Conservation (phyloP, 2,888 invertebrate genomes). For the Epirrhoe alternata region DNA sequence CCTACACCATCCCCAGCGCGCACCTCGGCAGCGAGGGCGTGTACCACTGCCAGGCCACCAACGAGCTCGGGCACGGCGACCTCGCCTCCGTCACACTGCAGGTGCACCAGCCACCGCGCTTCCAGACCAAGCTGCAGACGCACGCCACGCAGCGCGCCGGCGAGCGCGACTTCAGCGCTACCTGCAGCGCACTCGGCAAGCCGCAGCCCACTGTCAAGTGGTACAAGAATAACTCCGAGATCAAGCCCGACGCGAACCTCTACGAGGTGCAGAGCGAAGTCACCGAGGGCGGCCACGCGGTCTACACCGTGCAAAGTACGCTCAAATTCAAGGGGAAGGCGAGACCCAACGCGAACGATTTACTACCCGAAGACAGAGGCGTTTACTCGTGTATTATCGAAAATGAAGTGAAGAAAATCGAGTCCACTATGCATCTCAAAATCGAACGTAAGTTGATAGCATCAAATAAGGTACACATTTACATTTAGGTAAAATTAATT, state of each 20-base stretch:
- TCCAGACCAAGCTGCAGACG: constrained; percentile 92
- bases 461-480: neutral
- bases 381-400: constrained; percentile 94
- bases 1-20: constrained; percentile 93
- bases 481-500: neutral
- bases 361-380: constrained; percentile 93
- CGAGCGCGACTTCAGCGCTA: constrained; percentile 91
- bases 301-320: constrained; percentile 93
- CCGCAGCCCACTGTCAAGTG: constrained; percentile 93
- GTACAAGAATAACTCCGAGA: constrained; percentile 93
- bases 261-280: constrained; percentile 93
- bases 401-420: constrained; percentile 94
- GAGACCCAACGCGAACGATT: constrained; percentile 90
- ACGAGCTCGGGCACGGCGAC: constrained; percentile 94
- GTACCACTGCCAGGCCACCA: constrained; percentile 95
- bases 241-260: constrained; percentile 90
- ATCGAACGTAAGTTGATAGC: constrained; percentile 90
- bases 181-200: constrained; percentile 95
- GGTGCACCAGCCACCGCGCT: constrained; percentile 95
- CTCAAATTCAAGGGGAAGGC: constrained; percentile 92
- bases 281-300: constrained; percentile 91
- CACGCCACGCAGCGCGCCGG: constrained; percentile 92
- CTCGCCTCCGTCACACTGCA: constrained; percentile 93
- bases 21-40: constrained; percentile 94
- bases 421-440: constrained; percentile 95